These are phyloP conservation scores for Forbesichthys agassizii DNA, from an alignment of 2,113 vertebrate species.

Conservation along the genomic window DNA sequence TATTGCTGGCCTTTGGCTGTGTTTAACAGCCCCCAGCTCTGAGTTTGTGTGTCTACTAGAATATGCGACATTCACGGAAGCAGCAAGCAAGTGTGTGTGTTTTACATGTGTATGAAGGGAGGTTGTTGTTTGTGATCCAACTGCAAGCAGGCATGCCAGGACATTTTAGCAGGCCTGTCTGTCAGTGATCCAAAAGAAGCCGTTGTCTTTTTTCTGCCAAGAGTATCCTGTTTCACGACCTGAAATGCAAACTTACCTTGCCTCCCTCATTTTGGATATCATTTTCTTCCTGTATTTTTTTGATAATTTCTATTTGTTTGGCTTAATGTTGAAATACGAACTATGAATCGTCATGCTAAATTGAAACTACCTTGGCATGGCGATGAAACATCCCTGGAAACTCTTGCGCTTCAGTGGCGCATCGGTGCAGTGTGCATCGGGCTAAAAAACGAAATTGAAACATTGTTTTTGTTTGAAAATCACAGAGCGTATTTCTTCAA, in stretches of 20 bases:
- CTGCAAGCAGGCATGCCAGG: conserved; percentile 24
- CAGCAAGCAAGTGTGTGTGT: conserved; percentile 10
- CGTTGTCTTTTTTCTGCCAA: conserved; percentile 38
- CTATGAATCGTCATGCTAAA: no score
- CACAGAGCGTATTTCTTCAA: neutral
- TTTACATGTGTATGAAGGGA: conserved; percentile 29
- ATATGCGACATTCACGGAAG: no score
- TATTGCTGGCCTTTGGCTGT: no score
- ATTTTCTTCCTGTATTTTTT: neutral
- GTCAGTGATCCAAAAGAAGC: conserved; percentile 22
- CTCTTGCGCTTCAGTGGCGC: no score
- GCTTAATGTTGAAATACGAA: neutral
- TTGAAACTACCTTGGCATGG: no score
- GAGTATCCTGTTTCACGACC: conserved; percentile 38
- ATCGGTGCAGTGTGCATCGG: no score
- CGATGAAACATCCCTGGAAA: no score
- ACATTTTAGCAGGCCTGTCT: conserved; percentile 43
- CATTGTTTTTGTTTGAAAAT: no score
- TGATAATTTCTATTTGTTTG: neutral
- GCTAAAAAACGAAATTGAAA: no score
- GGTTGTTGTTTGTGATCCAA: conserved; percentile 48
- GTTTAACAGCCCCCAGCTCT: no score
- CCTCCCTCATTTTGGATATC: neutral
- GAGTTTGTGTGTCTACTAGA: no score
- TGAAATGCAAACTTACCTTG: conserved; percentile 19